phyloP scores from a whole-genome alignment of 1,140 invertebrate genomes.

The Augochlora pura region DNA sequence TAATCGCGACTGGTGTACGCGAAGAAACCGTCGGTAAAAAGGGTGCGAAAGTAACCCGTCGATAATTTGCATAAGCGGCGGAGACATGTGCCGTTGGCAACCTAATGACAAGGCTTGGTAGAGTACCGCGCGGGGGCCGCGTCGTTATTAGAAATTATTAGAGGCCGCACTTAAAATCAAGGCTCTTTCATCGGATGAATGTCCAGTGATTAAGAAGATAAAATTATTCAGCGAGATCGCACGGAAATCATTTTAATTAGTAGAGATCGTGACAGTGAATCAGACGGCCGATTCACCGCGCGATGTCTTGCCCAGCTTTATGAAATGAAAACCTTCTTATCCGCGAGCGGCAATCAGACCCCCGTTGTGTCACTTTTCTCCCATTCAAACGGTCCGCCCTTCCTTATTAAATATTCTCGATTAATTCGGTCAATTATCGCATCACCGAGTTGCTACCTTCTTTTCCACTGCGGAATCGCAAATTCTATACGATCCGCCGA shows the following conservation, averaged over 20 bases:
- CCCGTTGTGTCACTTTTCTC: constrained; percentile 30
- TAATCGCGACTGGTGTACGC: constrained; percentile 33
- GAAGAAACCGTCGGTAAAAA: constrained; percentile 44
- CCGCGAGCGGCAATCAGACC: constrained; percentile 25
- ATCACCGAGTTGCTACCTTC: background rate
- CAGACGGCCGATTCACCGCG: constrained; percentile 36
- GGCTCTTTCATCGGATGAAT: constrained; percentile 80
- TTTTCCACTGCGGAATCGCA: background rate
- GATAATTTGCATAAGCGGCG: constrained; percentile 77
- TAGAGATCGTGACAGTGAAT: constrained; percentile 60
- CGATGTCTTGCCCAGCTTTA: constrained; percentile 51
- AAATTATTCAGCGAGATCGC: constrained; percentile 73
- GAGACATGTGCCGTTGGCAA: constrained; percentile 54
- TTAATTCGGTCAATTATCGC: constrained; percentile 50
- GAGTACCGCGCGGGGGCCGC: constrained; percentile 58
- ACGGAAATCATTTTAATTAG: constrained; percentile 75
- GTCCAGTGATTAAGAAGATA: constrained; percentile 77
- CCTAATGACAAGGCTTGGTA: constrained; percentile 72
- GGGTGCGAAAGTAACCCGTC: constrained; percentile 67
- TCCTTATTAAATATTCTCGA: constrained; percentile 59
- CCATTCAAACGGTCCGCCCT: constrained; percentile 1
- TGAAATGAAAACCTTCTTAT: constrained; percentile 51
- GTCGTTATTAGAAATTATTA: constrained; percentile 79
- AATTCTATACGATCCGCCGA: background rate
- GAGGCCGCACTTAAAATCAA: constrained; percentile 78